A percentile compares a stretch with the other conserved stretches of the same genome.
These are phyloP conservation scores for Pseudonaja textilis DNA, from an alignment of 2,113 vertebrate genomes.

Conservation along the genomic window DNA sequence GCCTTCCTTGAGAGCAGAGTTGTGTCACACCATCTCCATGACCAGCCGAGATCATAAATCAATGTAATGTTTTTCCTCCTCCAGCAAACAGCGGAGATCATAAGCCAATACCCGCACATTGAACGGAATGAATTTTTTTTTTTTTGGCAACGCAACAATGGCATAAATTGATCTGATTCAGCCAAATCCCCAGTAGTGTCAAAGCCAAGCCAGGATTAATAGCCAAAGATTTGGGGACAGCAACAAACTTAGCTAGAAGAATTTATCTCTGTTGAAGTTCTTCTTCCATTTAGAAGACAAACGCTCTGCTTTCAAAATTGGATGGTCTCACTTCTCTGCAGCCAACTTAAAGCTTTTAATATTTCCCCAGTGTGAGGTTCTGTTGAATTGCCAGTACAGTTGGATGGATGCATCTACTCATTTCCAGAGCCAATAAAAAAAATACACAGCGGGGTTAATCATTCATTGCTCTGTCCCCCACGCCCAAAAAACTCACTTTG, in stretches of 20 bases:
- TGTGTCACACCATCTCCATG: neutral
- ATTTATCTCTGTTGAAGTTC: conserved; percentile 11
- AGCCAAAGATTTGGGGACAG: conserved; percentile 8
- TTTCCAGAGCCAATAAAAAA: conserved; percentile 6
- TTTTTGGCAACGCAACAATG: conserved; percentile 5
- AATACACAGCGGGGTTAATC: conserved; percentile 15
- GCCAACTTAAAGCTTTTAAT: conserved; percentile 23
- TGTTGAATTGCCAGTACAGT: conserved; percentile 8
- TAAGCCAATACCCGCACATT: neutral
- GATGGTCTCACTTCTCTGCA: conserved; percentile 39
- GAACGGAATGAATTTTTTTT: neutral
- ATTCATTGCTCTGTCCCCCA: conserved; percentile 1
- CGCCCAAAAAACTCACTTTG: neutral
- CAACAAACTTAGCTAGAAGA: neutral
- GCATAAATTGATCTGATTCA: conserved; percentile 23
- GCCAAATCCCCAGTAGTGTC: neutral
- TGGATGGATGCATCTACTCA: neutral
- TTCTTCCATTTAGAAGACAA: conserved; percentile 27
- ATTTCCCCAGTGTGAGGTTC: conserved; percentile 25
- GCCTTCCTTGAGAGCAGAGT: neutral
- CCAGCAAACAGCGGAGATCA: neutral
- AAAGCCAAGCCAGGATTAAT: neutral
- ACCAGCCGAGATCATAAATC: neutral
- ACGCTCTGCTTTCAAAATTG: conserved; percentile 25
- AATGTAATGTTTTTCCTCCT: conserved; percentile 4